Base-by-base conservation (phyloP, 1,140 invertebrate species). In the Thalassaphorura encarpata region DNA sequence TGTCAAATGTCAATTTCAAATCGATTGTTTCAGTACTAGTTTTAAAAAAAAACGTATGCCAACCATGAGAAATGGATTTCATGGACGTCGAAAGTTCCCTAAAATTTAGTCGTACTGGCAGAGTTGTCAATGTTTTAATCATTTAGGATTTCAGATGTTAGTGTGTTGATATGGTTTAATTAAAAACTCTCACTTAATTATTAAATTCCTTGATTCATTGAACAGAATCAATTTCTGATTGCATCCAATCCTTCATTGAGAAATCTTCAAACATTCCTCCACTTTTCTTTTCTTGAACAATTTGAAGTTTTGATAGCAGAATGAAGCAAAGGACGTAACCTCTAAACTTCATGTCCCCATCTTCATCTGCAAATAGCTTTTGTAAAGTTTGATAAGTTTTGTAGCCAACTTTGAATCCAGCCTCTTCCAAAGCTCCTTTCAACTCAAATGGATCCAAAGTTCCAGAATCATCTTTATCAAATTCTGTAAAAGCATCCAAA, bases 391-490 rank as follows among this genome's bases (percentile, higher is more conserved):
- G 53, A 39, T 19, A 55, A n/a, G 45, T 55, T 39, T 55, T 55
- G 53, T 48, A 55, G 43, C 53, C 24, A 8, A 55, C 39, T 3
- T 48, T 39, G 21, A 48, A 55, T 3, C 53, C 53, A 24, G 53
- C 42, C 28, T 55, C 53, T 27, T 46, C 43, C 26, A 48, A 26
- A 4, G 43, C 45, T 11, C 19, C 11, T 39, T 55, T 55, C 1
- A 55, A 47, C 24, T 55, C 53, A 33, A 55, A 55, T 36, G 53
- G 53, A 48, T 55, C 53, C 53, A 55, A 41, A 19, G 21, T 1
- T 16, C 42, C 42, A 3, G 53, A 55, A 5, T 19, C 27, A 24
- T 55, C 53, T 16, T 27, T 39, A 28, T 55, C 53, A 33, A 28
- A 46, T 29, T 45, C 41, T 1, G 15, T 2, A 23, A 43, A 55